Evolutionary conservation across 92 coral and sea anemone species (phyloP), one percentile per base, ranked within the genome.

Genomic region (Paramuricea clavata): DNA sequence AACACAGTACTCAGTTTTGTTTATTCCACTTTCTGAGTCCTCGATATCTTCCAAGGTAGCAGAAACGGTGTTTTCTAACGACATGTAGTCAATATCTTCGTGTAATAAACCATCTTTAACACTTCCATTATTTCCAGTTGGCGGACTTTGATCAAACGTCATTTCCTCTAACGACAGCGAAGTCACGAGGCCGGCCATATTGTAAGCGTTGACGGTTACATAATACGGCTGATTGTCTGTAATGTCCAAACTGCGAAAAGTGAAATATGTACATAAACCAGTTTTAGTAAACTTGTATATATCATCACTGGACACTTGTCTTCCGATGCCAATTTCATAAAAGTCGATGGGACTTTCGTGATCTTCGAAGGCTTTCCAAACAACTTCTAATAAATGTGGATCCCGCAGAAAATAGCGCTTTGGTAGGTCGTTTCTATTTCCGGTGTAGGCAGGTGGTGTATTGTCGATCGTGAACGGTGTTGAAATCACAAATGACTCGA

Each of bases 1-100:
- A 6, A 97, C 54, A 57, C 99, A 97, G 85, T 93, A 97, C 25
- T 62, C 76, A 57, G 88, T 88, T 12, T 81, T 87, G 22, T 44
- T 17, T 22, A 97, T 86, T 12, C 93, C 94, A 81, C 99, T 97
- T 49, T 97, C 97, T 4, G 91, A 89, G 65, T 96, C 99, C 8
- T 73, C 73, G 49, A 95, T 80, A 47, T 56, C 72, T 72, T 93
- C 98, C 99, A 98, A 96, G 83, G 86, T 94, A 2, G 94, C 96
- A 7, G 94, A 74, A 30, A 94, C 69, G 7, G 79, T 68, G 32
- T 76, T 91, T 13, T 65, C n/a, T 13, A 90, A 82, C 12, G 95
- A 87, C 31, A 96, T 83, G 59, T 26, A 94, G 32, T 96, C 93
- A 27, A 86, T 83, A 68, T 96, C 99, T 13, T 82, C 78, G 0